A percentile compares a stretch with the other conserved stretches of the same genome.
phyloP scores from a whole-genome alignment of 2,888 invertebrate species.

The Zygothrica quintamaculata region DNA sequence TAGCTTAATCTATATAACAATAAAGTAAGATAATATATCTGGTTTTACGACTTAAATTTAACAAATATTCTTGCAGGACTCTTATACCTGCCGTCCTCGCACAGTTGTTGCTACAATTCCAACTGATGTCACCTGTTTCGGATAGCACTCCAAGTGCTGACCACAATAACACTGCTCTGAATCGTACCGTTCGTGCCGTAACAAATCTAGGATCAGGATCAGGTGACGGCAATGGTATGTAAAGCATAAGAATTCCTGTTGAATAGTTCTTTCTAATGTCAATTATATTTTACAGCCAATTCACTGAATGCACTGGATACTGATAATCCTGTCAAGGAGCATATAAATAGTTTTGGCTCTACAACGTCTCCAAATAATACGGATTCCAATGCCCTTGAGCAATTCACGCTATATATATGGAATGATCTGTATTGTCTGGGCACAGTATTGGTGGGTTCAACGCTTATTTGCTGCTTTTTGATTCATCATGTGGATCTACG shows the following conservation, averaged over 20 bases:
- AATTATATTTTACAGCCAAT: constrained; percentile 19
- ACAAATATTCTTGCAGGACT: constrained; percentile 69
- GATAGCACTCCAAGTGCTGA: not conserved
- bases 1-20: constrained; percentile 84
- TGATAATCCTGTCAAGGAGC: constrained; percentile 41
- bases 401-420: constrained; percentile 68
- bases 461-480: constrained; percentile 81
- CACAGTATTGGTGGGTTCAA: constrained; percentile 78
- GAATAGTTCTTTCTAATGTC: not conserved
- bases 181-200: constrained; percentile 64
- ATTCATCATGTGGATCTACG: constrained; percentile 84
- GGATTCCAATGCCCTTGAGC: constrained; percentile 20
- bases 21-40: constrained; percentile 77
- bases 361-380: constrained; percentile 26
- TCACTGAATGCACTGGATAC: constrained; percentile 48
- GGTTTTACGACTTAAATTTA: not conserved
- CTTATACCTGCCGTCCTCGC: constrained; percentile 83
- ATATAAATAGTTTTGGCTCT: constrained; percentile 6
- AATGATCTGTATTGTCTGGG: constrained; percentile 82
- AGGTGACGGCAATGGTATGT: constrained; percentile 16
- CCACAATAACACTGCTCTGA: constrained; percentile 26
- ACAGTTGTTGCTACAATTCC: constrained; percentile 83
- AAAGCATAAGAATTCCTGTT: not conserved
- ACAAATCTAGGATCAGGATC: constrained; percentile 16
- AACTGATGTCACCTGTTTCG: constrained; percentile 38